Base-by-base conservation (phyloP, 2,888 invertebrate species). In the Temnothorax ravouxi region DNA sequence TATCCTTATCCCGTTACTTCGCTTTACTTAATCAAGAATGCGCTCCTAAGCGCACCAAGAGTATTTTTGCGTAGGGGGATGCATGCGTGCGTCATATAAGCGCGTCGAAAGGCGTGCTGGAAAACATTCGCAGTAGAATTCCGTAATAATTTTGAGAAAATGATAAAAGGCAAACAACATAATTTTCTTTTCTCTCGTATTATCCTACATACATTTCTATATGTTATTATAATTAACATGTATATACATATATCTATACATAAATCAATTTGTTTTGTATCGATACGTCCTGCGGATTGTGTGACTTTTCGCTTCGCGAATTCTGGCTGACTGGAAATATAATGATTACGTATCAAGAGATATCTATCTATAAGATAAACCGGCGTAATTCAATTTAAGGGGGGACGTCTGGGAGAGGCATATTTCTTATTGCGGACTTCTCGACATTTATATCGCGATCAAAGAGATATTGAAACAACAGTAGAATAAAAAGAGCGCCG, bases 401-500 rank as follows among this genome's bases (percentile, higher is more conserved):
- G 47, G 59, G 9, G 11, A 38, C 13, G 56, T 79, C 59, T 38
- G 38, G 38, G 71, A 67, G 25, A 44, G 13, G 54, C 15, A 34
- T 21, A 71, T 61, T 59, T 25, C 18, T 71, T 15, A 71, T 71
- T 47, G 66, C 66, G 34, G 44, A 34, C 34, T 34, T 15, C 66
- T 29, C 54, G 56, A 4, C 69, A 69, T 88, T 87, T 87, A 88
- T 75, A 64, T 61, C 52, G 80, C 89, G 88, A 88, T 89, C 87
- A 89, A 88, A 89, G 84, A 74, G 81, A 56, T 25, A 74, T 25
- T 81, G 64, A 74, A 72, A 74, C 56, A 67, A 44, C 29, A 11
- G n/a, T n/a, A n/a, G 44, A 61, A 29, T 29, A 29, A 83, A 66
- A 64, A 84, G 69, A 61, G 6, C 15, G 41, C 25, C 47, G 41